Percentiles rank a stretch among this genome's conserved stretches.
These are phyloP conservation scores for Eidolon helvum DNA, from an alignment of 2,113 vertebrate species.

Conservation along the genomic window DNA sequence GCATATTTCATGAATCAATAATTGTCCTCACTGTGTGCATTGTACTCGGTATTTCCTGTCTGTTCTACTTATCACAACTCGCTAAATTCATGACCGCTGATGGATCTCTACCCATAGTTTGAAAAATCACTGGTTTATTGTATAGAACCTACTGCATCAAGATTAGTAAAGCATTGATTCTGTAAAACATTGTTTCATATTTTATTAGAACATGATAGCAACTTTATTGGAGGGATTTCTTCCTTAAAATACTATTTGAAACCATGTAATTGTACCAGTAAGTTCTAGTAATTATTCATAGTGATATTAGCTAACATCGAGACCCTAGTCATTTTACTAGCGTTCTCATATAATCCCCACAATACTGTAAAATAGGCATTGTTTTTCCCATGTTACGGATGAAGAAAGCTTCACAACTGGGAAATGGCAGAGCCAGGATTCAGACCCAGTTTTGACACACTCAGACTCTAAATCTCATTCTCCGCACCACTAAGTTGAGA, in stretches of 20 bases:
- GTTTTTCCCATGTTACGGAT: not conserved
- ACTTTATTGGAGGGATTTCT: not conserved
- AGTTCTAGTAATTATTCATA: not conserved
- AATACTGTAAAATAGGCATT: not conserved
- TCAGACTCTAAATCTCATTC: not conserved
- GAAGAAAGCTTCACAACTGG: not conserved
- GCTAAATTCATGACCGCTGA: not conserved
- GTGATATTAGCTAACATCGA: not conserved
- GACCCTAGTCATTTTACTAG: not conserved
- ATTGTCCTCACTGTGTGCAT: not conserved
- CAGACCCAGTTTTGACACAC: not conserved
- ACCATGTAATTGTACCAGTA: not conserved
- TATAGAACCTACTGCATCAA: not conserved
- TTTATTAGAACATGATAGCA: not conserved
- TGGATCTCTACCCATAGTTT: not conserved
- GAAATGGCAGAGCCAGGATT: not conserved
- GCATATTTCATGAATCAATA: not conserved
- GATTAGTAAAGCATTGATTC: not conserved
- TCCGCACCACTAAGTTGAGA: not conserved
- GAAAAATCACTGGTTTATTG: slow-evolving; percentile 10
- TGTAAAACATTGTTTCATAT: not conserved
- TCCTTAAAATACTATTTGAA: not conserved
- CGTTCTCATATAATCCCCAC: not conserved
- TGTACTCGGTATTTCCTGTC: not conserved
- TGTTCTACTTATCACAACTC: not conserved